Evolutionary conservation across 37 sponge, comb jelly and placozoan genomes (phyloP), one percentile per base, ranked within the genome.

Genomic region (Theonella swinhoei): DNA sequence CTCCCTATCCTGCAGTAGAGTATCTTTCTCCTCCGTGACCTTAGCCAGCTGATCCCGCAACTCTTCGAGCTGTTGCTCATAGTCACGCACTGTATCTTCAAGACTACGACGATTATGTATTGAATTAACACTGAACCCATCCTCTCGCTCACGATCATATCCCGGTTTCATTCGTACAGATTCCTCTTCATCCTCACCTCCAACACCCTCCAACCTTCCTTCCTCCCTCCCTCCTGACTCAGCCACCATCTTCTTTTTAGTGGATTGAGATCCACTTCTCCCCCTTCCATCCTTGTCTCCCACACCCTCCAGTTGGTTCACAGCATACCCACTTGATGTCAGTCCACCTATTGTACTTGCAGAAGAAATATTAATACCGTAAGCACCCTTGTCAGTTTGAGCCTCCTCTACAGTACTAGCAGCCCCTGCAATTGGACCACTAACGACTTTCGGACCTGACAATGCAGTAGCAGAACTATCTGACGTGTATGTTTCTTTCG

Each of bases 1-100:
- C 39, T 70, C 81, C 59, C 20, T 43, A 38, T 71, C 42, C 72
- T 68, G 42, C 39, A 34, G 54, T 1, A 70, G 69, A 9, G 23
- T 39, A 24, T 70, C 62, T 3, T 69, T 81, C 37, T 81, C 81
- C 14, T 34, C 54, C 23, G 39, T 70, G 72, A 70, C 37, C 4
- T 20, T 72, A 2, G 70, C 62, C 72, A 81, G 39, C 81, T 81
- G 72, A 3, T 7, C 72, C 71, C 29, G 47, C 62, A 59, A 11
- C 4, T 62, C 74, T 25, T 22, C 20, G n/a, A 35, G 25, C 64
- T 61, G 31, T 8, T 58, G 37, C 38, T 47, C 54, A 7, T 17
- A 47, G 11, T 47, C 54, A 7, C 54, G 7, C 54, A 14, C 54
- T 7, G 54, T 14, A 14, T 47, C 54, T 14, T 47, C 54, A 14